Conservation (phyloP, 2,888 invertebrate genomes). For the Colostygia pectinataria region DNA sequence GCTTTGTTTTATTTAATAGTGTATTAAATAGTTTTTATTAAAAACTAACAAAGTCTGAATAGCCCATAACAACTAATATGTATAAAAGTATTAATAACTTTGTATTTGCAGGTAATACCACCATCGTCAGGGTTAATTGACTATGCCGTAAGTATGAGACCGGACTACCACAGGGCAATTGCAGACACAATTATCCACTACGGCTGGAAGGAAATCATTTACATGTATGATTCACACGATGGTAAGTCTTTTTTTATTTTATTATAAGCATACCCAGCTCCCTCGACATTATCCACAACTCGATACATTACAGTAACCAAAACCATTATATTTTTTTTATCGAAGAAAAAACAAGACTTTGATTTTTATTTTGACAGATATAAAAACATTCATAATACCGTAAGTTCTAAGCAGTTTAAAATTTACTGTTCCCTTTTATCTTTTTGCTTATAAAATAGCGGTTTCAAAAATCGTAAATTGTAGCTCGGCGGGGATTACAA, state of each 20-base stretch:
- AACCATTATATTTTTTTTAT: no score
- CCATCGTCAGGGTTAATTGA: conserved; percentile 95
- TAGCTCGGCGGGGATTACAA: conserved; percentile 71
- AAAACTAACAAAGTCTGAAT: no score
- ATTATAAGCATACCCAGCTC: no score
- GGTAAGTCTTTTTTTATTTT: conserved; percentile 83
- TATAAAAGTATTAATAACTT: background rate
- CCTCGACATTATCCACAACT: background rate
- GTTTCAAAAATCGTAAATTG: conserved; percentile 74
- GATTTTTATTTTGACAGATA: no score
- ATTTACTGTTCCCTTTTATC: conserved; percentile 60
- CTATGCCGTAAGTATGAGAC: conserved; percentile 96
- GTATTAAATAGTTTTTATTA: no score
- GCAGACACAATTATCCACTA: conserved; percentile 97
- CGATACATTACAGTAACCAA: no score
- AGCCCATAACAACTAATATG: no score
- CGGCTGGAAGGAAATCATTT: conserved; percentile 94
- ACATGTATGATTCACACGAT: conserved; percentile 95
- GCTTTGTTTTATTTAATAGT: background rate
- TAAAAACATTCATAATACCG: no score
- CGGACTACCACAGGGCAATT: conserved; percentile 97
- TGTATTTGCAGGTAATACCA: conserved; percentile 86
- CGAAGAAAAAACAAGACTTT: no score
- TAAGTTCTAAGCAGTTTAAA: conserved; percentile 44
- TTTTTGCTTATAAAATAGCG: conserved; percentile 53